Percentiles rank a stretch among this genome's conserved stretches.
Conservation (phyloP, 2,113 vertebrate genomes). For the Ahaetulla prasina region DNA sequence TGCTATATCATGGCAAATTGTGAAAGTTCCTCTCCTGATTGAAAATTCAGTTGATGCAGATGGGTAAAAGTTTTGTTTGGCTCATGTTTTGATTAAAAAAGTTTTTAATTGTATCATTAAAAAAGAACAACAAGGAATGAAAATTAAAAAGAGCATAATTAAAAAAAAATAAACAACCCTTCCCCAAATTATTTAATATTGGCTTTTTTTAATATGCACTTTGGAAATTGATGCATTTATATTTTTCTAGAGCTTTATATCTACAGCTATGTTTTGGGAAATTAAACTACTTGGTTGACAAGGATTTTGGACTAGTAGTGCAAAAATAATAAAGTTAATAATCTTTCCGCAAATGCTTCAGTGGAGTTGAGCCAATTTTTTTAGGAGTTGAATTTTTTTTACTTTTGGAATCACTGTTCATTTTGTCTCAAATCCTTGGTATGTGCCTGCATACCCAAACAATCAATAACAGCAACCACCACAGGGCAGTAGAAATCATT, state of each 20-base stretch:
- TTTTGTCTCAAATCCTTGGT: slow-evolving; percentile 16
- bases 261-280: slow-evolving; percentile 18
- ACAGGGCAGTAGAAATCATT: background rate
- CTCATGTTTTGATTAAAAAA: background rate
- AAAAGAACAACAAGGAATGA: background rate
- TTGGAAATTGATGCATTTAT: background rate
- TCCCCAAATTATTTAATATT: background rate
- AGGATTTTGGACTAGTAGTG: slow-evolving; percentile 24
- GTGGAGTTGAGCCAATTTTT: background rate
- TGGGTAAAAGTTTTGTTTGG: background rate
- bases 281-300: slow-evolving; percentile 32
- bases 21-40: background rate
- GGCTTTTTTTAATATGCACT: background rate
- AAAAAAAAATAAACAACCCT: background rate
- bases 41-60: background rate
- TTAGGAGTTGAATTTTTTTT: slow-evolving; percentile 13
- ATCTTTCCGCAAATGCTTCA: slow-evolving; percentile 42
- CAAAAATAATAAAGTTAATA: slow-evolving; percentile 50
- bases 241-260: slow-evolving; percentile 14
- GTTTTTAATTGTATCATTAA: background rate
- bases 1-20: background rate
- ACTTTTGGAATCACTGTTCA: slow-evolving; percentile 25
- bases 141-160: background rate
- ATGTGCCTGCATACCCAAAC: slow-evolving; percentile 2
- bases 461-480: background rate